These are phyloP conservation scores for Propithecus coquereli DNA, from an alignment of 2,113 vertebrate species.

Conservation along the genomic window DNA sequence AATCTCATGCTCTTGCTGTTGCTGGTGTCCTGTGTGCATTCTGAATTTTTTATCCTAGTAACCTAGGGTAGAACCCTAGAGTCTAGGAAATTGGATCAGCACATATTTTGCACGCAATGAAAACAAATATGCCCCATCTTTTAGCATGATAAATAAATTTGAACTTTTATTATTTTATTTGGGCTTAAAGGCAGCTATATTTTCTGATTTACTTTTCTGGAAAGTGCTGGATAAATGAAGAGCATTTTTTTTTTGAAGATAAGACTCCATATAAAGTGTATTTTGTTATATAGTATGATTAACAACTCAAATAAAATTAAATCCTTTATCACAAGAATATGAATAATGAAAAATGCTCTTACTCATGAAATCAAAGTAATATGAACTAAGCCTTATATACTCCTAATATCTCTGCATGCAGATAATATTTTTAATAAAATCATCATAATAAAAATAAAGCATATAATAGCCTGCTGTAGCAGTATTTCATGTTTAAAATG, in stretches of 20 bases:
- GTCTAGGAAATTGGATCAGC: not conserved
- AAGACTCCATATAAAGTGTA: not conserved
- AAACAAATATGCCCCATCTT: not conserved
- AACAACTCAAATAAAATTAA: constrained; percentile 7
- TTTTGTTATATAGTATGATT: not conserved
- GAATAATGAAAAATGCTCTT: not conserved
- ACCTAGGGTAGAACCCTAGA: not conserved
- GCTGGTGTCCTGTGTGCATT: not conserved
- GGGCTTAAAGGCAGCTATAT: not conserved
- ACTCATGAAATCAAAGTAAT: not conserved
- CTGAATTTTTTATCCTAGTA: not conserved
- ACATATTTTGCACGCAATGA: not conserved
- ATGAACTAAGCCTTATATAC: not conserved
- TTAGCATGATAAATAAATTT: not conserved
- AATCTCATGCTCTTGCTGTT: not conserved
- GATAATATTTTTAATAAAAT: constrained; percentile 9
- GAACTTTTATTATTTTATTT: not conserved
- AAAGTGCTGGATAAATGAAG: not conserved
- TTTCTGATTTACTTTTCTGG: not conserved
- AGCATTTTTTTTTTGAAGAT: not conserved
- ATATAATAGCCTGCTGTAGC: not conserved
- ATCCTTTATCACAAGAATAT: not conserved
- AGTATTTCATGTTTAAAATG: constrained; percentile 50
- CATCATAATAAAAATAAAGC: not conserved
- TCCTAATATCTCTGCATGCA: not conserved